Percentiles rank a stretch among this genome's conserved stretches.
Evolutionary conservation across 2,797 vertebrate genomes (phyloP).

Genomic region (Austrolebias charrua): DNA sequence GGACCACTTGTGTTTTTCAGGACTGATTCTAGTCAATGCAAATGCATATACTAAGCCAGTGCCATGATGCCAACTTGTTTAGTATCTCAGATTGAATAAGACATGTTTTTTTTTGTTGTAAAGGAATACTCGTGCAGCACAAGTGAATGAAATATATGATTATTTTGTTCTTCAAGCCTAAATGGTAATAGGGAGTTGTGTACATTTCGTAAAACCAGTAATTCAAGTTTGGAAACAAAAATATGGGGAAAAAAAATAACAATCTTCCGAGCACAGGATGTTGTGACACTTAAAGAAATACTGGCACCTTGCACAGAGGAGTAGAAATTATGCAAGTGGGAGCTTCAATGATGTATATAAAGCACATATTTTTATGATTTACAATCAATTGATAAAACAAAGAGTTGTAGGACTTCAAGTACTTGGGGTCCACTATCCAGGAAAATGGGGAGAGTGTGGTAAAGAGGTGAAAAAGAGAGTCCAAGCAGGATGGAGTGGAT

Average conservation of each 20-base stretch:
- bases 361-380: conserved; percentile 2
- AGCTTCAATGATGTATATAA: conserved; percentile 13
- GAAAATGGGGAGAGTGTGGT: too few species aligned
- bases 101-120: conserved; percentile 5
- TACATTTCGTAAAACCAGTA: background rate
- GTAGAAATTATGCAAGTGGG: conserved; percentile 4
- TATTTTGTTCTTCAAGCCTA: conserved; percentile 6
- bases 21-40: conserved; percentile 20
- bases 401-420: too few species aligned
- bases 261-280: conserved; percentile 14
- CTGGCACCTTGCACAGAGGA: conserved; percentile 16
- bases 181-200: background rate
- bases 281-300: conserved; percentile 31
- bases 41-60: conserved; percentile 23
- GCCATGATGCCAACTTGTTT: conserved; percentile 28
- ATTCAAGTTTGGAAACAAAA: conserved; percentile 5
- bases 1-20: conserved; percentile 35
- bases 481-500: too few species aligned
- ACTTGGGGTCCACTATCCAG: too few species aligned
- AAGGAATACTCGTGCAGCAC: conserved; percentile 10
- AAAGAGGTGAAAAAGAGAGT: too few species aligned
- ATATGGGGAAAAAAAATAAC: conserved; percentile 18
- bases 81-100: conserved; percentile 19
- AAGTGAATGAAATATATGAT: conserved; percentile 6
- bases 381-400: background rate